A percentile compares a stretch with the other conserved stretches of the same genome.
Evolutionary conservation across 2,888 invertebrate genomes (phyloP).

Genomic region (Megalurothrips usitatus): DNA sequence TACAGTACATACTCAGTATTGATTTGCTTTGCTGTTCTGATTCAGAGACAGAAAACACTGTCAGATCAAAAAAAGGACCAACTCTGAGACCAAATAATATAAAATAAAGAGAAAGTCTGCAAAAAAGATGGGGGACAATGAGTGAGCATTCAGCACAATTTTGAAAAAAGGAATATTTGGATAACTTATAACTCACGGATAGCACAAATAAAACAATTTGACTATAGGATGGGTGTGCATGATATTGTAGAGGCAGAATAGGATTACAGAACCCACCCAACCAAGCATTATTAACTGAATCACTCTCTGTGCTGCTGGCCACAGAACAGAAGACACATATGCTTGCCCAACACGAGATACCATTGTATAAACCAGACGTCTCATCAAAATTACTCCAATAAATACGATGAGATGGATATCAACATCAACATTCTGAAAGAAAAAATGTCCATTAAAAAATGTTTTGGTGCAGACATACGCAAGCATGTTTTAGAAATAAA

Average conservation of each 20-base stretch:
- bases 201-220: conserved; percentile 77
- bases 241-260: conserved; percentile 68
- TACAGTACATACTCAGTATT: conserved; percentile 35
- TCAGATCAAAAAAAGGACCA: conserved; percentile 68
- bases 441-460: conserved; percentile 28
- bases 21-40: conserved; percentile 36
- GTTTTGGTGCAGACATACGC: conserved; percentile 33
- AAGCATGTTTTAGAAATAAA: background rate
- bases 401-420: conserved; percentile 83
- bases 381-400: conserved; percentile 71
- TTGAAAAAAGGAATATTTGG: conserved; percentile 14
- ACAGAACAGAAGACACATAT: conserved; percentile 39
- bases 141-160: background rate
- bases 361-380: conserved; percentile 69
- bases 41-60: conserved; percentile 41
- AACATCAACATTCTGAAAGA: conserved; percentile 45
- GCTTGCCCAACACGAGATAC: conserved; percentile 50
- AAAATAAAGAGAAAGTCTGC: conserved; percentile 69
- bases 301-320: conserved; percentile 44
- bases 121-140: conserved; percentile 41
- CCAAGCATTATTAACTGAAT: conserved; percentile 58
- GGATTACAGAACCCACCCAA: conserved; percentile 56
- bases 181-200: conserved; percentile 71
- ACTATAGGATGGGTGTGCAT: conserved; percentile 69
- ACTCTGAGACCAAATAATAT: conserved; percentile 75